phyloP scores from a whole-genome alignment of 2,113 vertebrate species.

The Neogale vison region DNA sequence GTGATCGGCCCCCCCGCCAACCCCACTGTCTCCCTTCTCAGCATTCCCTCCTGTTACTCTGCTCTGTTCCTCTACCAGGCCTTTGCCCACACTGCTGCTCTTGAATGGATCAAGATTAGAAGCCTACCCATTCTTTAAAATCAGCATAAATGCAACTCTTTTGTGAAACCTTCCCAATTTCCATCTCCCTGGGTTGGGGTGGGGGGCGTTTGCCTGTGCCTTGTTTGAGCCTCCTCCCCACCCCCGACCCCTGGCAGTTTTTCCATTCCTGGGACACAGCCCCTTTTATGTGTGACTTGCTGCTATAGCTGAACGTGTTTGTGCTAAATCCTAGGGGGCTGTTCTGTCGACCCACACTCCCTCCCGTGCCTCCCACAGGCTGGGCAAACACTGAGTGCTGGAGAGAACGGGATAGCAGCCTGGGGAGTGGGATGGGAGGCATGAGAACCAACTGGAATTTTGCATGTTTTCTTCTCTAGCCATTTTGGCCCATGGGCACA shows the following conservation, averaged over 20 bases:
- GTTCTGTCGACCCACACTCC: neutral
- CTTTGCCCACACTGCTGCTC: neutral
- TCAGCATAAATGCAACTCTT: neutral
- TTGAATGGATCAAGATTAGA: neutral
- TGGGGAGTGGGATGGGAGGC: neutral
- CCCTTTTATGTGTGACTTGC: neutral
- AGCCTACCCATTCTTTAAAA: neutral
- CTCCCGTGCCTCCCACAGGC: no score
- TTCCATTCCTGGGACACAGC: neutral
- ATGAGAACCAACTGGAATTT: neutral
- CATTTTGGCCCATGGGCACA: constrained; percentile 99
- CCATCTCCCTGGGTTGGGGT: no score
- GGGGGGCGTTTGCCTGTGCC: neutral
- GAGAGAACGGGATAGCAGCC: neutral
- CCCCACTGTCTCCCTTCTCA: neutral
- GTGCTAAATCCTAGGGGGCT: neutral
- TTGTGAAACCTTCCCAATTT: neutral
- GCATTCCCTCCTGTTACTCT: no score
- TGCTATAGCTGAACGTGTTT: neutral
- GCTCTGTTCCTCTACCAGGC: neutral
- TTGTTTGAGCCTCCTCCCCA: neutral
- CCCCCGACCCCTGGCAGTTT: neutral
- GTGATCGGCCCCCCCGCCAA: neutral
- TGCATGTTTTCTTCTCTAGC: constrained; percentile 84
- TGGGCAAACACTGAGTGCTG: neutral